Evolutionary conservation across 2,113 vertebrate genomes (phyloP), one percentile per base, ranked within the genome.

Genomic region (Mirounga angustirostris): DNA sequence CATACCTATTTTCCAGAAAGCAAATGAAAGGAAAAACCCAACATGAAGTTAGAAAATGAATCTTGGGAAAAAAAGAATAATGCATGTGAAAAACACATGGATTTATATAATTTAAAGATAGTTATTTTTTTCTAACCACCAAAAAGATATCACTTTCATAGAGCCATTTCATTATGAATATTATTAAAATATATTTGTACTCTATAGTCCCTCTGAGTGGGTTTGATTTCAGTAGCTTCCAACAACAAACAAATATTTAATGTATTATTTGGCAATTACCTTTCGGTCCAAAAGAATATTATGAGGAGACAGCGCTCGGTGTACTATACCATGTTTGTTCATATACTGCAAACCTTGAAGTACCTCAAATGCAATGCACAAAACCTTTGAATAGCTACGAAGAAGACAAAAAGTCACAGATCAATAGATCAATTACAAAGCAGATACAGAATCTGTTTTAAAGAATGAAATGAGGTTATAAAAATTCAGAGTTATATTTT

Each of bases 261-360:
- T 67, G 18, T 1, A 89, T 74, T 95, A 50, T 22, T 80, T 79
- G 10, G 96, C 26, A 40, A 96, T 94, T 99, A 99, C 99, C 99
- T 99, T 99, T 98, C 94, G 98, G 98, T 99, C 99, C 99, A 99
- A 96, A 91, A 99, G 99, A 92, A 99, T 99, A 95, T 99, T 99
- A 97, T 99, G 99, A 81, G 99, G 99, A 21, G 99, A 99, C 33
- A 99, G 99, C 2, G 99, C 99, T 96, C 99, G 98, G 97, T 99
- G 99, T 50, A 99, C 99, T 98, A 99, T 99, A n/a, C 99, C 99
- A 80, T 99, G 99, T 94, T 99, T 99, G 98, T 99, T 99, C 99
- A 99, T 99, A 56, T 99, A 99, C 1, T 99, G 99, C 97, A 99
- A 98, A 24, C 99, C 99, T 95, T 99, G 99, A 89, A 99, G 99